These are phyloP conservation scores for Ptychodera flava DNA, from an alignment of 35 echinoderm and acorn worm genomes.

Conservation along the genomic window DNA sequence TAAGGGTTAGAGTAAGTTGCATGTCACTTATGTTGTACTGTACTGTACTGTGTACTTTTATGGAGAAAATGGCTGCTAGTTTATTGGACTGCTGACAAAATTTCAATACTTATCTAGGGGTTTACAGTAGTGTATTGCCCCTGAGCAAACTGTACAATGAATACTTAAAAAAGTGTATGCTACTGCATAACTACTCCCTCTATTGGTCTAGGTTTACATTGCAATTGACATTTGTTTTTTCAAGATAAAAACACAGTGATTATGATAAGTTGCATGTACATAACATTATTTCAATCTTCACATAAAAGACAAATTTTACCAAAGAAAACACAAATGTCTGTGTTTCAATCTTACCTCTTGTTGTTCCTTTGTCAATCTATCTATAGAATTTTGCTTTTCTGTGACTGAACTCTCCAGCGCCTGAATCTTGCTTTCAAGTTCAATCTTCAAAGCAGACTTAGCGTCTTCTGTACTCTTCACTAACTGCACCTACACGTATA, in stretches of 20 bases:
- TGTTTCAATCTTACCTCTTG: slow-evolving; percentile 44
- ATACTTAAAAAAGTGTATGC: no score
- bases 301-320: no score
- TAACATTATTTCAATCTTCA: no score
- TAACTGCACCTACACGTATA: neutral
- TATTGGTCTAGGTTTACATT: neutral
- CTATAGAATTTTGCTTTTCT: neutral
- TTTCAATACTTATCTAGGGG: no score
- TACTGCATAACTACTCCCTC: no score
- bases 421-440: slow-evolving; percentile 18
- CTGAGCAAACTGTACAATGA: no score
- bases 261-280: neutral
- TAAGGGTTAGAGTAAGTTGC: no score
- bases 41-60: no score
- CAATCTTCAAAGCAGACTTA: slow-evolving; percentile 4
- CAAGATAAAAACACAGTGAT: neutral
- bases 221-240: neutral
- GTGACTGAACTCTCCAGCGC: slow-evolving; percentile 3
- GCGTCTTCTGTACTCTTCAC: slow-evolving; percentile 8
- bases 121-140: no score
- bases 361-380: slow-evolving; percentile 8
- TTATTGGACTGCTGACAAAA: no score
- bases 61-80: no score
- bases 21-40: no score
- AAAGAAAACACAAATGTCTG: neutral